phyloP scores from a whole-genome alignment of 1,140 invertebrate genomes.

The Anthonomus grandis region DNA sequence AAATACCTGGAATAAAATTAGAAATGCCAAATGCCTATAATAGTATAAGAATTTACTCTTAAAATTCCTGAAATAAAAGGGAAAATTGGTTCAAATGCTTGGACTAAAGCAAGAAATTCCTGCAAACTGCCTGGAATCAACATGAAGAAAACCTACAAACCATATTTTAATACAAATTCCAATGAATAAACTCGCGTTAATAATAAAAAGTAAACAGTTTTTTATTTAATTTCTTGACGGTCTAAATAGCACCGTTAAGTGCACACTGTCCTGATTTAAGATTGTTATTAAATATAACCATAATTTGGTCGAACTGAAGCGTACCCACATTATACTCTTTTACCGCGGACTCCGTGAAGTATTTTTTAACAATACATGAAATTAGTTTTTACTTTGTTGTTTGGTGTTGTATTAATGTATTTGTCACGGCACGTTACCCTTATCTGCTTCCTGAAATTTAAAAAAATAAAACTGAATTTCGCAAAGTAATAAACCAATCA shows the following conservation, averaged over 20 bases:
- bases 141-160: too few species aligned
- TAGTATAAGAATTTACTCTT: too few species aligned
- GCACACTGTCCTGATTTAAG: slow-evolving; percentile 17
- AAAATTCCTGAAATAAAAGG: too few species aligned
- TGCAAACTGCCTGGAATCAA: too few species aligned
- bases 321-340: slow-evolving; percentile 1
- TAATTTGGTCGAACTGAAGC: slow-evolving; percentile 23
- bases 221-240: slow-evolving; percentile 22
- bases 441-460: not conserved
- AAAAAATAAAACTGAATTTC: not conserved
- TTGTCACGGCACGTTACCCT: not conserved
- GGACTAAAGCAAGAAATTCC: too few species aligned
- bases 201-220: slow-evolving; percentile 23
- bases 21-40: too few species aligned
- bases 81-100: too few species aligned
- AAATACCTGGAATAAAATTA: too few species aligned
- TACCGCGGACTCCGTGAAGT: too few species aligned
- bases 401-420: not conserved
- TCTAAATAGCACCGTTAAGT: slow-evolving; percentile 25
- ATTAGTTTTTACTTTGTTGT: not conserved
- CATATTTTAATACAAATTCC: too few species aligned
- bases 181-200: too few species aligned
- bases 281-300: slow-evolving; percentile 24
- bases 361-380: not conserved
- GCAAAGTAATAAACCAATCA: not conserved